Evolutionary conservation across 2,113 vertebrate species (phyloP), one percentile per base, ranked within the genome.

Genomic region (Osmerus eperlanus): DNA sequence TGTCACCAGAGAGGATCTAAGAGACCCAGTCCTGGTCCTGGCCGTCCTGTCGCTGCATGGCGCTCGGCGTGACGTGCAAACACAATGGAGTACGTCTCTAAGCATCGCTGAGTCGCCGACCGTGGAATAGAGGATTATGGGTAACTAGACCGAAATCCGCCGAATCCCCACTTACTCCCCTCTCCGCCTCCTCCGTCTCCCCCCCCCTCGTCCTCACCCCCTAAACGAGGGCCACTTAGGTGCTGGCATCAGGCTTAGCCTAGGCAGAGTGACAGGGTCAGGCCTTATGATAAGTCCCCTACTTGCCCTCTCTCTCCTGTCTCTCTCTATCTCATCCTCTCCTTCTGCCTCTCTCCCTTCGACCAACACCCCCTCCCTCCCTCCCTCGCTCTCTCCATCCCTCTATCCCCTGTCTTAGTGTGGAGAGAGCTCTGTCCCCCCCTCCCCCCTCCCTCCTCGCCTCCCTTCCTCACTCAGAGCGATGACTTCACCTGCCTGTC

Each of bases 171-270:
- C 77, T 83, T 76, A 86, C 68, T 76, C 74, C 41, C 21, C 29
- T 16, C n/a, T 21, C 18, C 25, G 74, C 64, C 52, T 51, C 72
- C 75, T 21, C 56, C 23, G 19, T 61, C 23, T 23, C 23, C 59
- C 59, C 13, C 59, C 68, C 66, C 67, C 3, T 3, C 8, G 80
- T 85, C 78, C 86, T 87, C 80, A 85, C 81, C 2, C 74, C 75
- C 80, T 78, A 88, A 86, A 90, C 83, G 86, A 90, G 80, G 86
- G 76, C 81, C 85, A 85, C 88, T 89, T 79, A 89, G 84, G 82
- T 68, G 73, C 68, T 36, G 16, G 83, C 75, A 74, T 81, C 70
- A 80, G 76, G 78, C 55, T 74, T 53, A 55, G 79, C 25, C 59
- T 76, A 75, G 72, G 83, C 82, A 73, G 70, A 79, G 84, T 68